Evolutionary conservation across 2,888 invertebrate species (phyloP).

Genomic region (Thysanoteuthis rhombus): DNA sequence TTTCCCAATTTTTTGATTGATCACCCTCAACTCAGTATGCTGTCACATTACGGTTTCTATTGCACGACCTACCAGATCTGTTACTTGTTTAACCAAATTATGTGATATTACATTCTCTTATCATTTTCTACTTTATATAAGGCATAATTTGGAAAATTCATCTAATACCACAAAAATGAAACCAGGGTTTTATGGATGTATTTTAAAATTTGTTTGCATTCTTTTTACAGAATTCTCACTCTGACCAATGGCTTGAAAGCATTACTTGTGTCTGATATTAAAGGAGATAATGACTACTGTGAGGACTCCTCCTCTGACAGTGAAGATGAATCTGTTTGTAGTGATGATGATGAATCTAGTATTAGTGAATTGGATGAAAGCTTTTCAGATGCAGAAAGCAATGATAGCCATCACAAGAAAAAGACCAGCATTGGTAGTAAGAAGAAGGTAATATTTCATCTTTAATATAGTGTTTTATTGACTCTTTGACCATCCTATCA

Average conservation of each 20-base stretch:
- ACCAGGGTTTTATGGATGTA: background rate
- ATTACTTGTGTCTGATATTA: constrained; percentile 54
- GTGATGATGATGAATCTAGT: constrained; percentile 36
- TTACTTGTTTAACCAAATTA: no score
- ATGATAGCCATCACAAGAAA: constrained; percentile 29
- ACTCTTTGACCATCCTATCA: no score
- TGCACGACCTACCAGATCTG: no score
- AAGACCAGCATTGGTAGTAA: background rate
- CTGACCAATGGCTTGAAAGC: constrained; percentile 57
- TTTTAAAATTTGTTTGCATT: background rate
- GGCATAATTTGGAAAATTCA: no score
- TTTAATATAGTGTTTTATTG: background rate
- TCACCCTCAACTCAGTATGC: no score
- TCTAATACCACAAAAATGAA: no score
- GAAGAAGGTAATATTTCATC: constrained; percentile 32
- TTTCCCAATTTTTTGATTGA: no score
- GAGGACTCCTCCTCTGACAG: background rate
- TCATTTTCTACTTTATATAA: no score
- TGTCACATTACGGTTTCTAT: no score
- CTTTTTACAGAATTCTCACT: constrained; percentile 45
- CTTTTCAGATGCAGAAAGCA: constrained; percentile 38
- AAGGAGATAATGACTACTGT: background rate
- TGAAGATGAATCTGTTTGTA: constrained; percentile 30
- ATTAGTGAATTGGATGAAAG: constrained; percentile 34
- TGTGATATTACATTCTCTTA: no score